Conservation (phyloP, 2,888 invertebrate genomes). For the Eupelmus urozonus region DNA sequence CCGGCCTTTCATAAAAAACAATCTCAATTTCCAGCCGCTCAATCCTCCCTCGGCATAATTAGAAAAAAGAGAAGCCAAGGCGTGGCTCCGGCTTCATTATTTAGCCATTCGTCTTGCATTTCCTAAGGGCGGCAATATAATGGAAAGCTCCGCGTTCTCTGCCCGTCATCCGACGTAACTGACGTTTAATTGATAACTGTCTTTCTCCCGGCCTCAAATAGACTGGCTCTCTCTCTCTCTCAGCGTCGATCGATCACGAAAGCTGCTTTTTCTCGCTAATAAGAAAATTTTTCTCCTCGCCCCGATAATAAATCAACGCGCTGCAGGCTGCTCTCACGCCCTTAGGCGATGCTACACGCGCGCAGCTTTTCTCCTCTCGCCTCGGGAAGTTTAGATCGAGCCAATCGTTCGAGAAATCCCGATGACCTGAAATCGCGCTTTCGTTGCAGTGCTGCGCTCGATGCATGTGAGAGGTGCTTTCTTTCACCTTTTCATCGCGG, state of each 20-base stretch:
- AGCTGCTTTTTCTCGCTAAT: slow-evolving; percentile 31
- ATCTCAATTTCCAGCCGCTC: no score
- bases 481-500: no score
- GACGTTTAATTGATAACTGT: slow-evolving; percentile 40
- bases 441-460: neutral
- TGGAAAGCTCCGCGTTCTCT: neutral
- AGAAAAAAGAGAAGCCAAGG: neutral
- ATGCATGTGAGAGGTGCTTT: neutral
- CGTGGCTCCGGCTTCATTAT: slow-evolving; percentile 9
- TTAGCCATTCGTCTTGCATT: slow-evolving; percentile 3
- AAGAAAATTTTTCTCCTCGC: slow-evolving; percentile 52
- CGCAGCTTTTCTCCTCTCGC: slow-evolving; percentile 30
- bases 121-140: neutral
- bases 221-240: no score
- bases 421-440: slow-evolving; percentile 58
- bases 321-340: slow-evolving; percentile 15
- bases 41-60: neutral
- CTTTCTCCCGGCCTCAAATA: slow-evolving; percentile 10
- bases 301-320: slow-evolving; percentile 51
- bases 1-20: no score
- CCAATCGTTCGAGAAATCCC: slow-evolving; percentile 62
- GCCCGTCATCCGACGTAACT: slow-evolving; percentile 15
- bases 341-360: slow-evolving; percentile 8
- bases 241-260: slow-evolving; percentile 11
- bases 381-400: slow-evolving; percentile 51